Base-by-base conservation (phyloP, 2,113 vertebrate species). In the Macquaria australasica region DNA sequence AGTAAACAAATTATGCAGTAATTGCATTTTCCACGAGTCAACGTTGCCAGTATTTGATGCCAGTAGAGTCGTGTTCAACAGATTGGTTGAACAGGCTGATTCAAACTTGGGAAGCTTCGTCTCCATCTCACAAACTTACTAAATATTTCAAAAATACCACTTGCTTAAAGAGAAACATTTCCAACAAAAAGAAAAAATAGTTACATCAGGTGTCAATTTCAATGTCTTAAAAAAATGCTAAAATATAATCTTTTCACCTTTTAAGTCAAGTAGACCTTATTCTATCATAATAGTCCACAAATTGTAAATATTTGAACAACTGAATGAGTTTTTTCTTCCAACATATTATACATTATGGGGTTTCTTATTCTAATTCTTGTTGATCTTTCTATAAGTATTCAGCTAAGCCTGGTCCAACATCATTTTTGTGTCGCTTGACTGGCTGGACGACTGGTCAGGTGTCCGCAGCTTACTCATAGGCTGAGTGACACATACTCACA, bases 1-100 rank as follows among this genome's bases (percentile, higher is more conserved):
- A 25, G 53, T 64, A 39, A 74, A 87, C n/a, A 74, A 78, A 78
- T 51, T 51, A 81, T 73, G 73, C 76, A 62, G 45, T 51, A 68
- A 80, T 56, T 81, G 73, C 73, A 68, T 79, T 84, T 81, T 63
- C 37, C 28, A 71, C 43, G 14, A 43, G 62, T 55, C 41, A 64
- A n/a, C 53, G 39, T 62, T 64, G 48, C 69, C n/a, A 79, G 43
- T 64, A 77, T 76, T 64, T 56, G 58, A 79, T 80, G 74, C 64
- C 80, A 76, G 28, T 53, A 18, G 59, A 76, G 67, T 58, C 7
- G 10, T 79, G 63, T 53, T 85, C 23, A 79, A 71, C 73, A 82
- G 79, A 74, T 73, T 73, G 78, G 53, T 34, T 74, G 59, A 67
- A 72, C 60, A 77, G 60, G 41, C 73, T 63, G 77, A 73, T 81